phyloP scores from a whole-genome alignment of 1,140 invertebrate species.

The Meloidogyne hapla region DNA sequence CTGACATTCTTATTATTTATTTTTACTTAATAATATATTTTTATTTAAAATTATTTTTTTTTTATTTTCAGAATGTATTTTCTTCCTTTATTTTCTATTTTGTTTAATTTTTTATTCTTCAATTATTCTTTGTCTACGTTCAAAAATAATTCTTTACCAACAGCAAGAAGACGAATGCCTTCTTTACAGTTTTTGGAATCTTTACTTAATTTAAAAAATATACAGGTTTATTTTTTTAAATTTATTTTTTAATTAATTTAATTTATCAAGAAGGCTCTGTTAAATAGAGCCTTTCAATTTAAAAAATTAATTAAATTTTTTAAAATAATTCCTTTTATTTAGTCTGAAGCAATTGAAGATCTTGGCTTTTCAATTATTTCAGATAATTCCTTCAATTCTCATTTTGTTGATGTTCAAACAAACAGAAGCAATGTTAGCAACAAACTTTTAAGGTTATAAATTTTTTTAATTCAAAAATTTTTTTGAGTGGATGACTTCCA shows the following conservation, averaged over 20 bases:
- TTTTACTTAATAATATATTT: background rate
- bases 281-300: too few relatives aligned
- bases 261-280: too few relatives aligned
- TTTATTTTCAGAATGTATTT: background rate
- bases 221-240: conserved; percentile 15
- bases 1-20: background rate
- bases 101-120: conserved; percentile 1
- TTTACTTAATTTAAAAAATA: conserved; percentile 38
- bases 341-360: background rate
- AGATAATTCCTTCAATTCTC: background rate
- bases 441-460: too few relatives aligned
- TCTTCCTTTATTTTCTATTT: background rate
- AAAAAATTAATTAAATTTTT: background rate
- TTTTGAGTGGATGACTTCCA: too few relatives aligned
- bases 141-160: background rate
- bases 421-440: too few relatives aligned
- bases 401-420: too few relatives aligned
- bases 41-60: background rate
- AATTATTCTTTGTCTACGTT: background rate
- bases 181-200: conserved; percentile 43
- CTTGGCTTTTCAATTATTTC: background rate
- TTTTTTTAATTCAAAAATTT: too few relatives aligned
- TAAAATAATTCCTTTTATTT: background rate
- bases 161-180: conserved; percentile 15
- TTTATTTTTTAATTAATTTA: background rate